Base-by-base conservation (phyloP, 2,797 vertebrate species). In the Bradypus variegatus region DNA sequence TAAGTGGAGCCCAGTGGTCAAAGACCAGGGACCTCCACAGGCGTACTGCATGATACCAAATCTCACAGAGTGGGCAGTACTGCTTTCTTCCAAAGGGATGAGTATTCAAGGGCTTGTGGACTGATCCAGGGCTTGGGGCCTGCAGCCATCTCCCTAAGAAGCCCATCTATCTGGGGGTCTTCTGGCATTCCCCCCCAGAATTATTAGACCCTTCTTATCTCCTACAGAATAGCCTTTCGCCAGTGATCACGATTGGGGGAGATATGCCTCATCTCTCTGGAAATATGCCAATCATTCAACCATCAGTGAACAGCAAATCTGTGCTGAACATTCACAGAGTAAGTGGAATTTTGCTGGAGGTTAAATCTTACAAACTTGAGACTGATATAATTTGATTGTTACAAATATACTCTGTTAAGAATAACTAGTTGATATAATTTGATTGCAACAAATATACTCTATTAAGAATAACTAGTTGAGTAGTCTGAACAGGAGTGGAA, bases 341-440 rank as follows among this genome's bases (percentile, higher is more conserved):
- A 82, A 10, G 38, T 29, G 53, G 65, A n/a, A 70, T 77, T 79
- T 3, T 89, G 36, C 19, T 85, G 36, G 27, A 75, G 14, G 64
- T 64, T 77, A 77, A 91, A 65, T 86, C 86, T 94, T 45, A 76
- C 25, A 85, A 93, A 91, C 29, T 16, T 81, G 36, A 12, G 33
- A 86, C 0, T 83, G 11, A 81, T 48, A 3, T 18, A 86, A 92
- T 19, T 77, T 80, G 27, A 73, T 41, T 86, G 91, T 89, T 86
- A 91, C 67, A 95, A 80, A 90, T 53, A 91, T 65, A 84, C 15
- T 91, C 36, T 70, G 31, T 31, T 92, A 86, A 94, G 79, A 73
- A 62, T 36, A 92, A 48, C 29, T 50, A 93, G 60, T 41, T 85
- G n/a, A 19, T 45, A 92, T 0, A 86, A 92, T 19, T 77, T 80